A percentile compares a stretch with the other conserved stretches of the same genome.
Evolutionary conservation across 2,113 vertebrate genomes (phyloP).

Genomic region (Hucho hucho): DNA sequence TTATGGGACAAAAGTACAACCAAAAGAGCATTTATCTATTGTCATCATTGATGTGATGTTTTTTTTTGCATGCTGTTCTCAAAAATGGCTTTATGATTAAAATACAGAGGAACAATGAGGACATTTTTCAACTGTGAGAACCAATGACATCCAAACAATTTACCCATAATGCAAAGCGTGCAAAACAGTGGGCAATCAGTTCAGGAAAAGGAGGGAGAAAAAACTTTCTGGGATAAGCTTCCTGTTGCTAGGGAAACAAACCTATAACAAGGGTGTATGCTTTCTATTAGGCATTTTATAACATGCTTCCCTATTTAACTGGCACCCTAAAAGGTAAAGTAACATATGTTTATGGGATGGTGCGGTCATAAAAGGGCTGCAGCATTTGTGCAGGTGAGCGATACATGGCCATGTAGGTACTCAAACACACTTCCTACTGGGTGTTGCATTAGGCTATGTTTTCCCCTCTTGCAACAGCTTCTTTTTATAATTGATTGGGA

Average conservation of each 20-base stretch:
- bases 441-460: neutral
- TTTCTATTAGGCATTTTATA: neutral
- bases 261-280: neutral
- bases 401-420: neutral
- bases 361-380: neutral
- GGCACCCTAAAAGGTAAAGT: neutral
- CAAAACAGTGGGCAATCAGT: neutral
- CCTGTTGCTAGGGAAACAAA: slow-evolving; percentile 10
- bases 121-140: neutral
- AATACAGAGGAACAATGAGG: neutral
- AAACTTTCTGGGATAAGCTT: neutral
- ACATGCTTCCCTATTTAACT: neutral
- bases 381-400: neutral
- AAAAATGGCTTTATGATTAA: neutral
- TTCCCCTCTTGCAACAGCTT: too few species aligned
- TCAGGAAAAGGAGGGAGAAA: neutral
- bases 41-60: neutral
- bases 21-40: neutral
- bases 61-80: neutral
- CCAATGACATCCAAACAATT: neutral
- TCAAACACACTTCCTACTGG: neutral
- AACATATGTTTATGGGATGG: neutral
- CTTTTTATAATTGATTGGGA: neutral
- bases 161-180: neutral
- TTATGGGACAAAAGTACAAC: neutral